Evolutionary conservation across 2,797 vertebrate genomes (phyloP), one percentile per base, ranked within the genome.

Genomic region (Taeniopygia guttata): DNA sequence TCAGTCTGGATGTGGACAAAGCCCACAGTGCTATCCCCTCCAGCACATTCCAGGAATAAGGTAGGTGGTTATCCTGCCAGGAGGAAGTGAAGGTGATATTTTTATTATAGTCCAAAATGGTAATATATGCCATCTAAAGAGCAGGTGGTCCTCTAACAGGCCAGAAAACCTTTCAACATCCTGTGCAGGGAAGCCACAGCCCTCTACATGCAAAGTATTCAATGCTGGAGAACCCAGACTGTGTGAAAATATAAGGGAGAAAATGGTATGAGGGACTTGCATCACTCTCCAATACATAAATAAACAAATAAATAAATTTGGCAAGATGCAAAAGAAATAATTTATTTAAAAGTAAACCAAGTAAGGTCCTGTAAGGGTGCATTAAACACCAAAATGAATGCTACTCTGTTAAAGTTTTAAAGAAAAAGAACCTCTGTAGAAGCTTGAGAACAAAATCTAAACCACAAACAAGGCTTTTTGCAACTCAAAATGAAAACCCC

Each of bases 321-420:
- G 7, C 19, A 43, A 51, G 42, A 27, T 20, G 9, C 4, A 9
- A 48, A 82, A 62, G 8, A 67, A 84, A n/a, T 7, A n/a, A 63
- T 1, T 32, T 12, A 30, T 69, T 73, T 55, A 45, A 43, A 92
- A 48, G 17, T 17, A 89, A 86, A 63, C 13, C 0, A 13, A 40
- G 16, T 40, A 63, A 70, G 6, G 38, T 45, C 29, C 20, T 68
- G 22, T 7, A 81, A 80, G 14, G 7, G 7, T 51, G 11, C 11
- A 45, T 36, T 26, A 26, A 60, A 60, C 13, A 27, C 7, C 9
- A 49, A 60, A 74, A 63, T 0, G 0, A 74, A 63, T 0, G 0
- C 4, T n/a, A 7, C 29, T 45, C 18, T 40, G 16, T n/a, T 81
- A 55, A 86, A 84, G 13, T 0, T 62, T 12, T 4, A 42, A 6